phyloP scores from a whole-genome alignment of 2,797 vertebrate genomes.

The Sphenodon punctatus region DNA sequence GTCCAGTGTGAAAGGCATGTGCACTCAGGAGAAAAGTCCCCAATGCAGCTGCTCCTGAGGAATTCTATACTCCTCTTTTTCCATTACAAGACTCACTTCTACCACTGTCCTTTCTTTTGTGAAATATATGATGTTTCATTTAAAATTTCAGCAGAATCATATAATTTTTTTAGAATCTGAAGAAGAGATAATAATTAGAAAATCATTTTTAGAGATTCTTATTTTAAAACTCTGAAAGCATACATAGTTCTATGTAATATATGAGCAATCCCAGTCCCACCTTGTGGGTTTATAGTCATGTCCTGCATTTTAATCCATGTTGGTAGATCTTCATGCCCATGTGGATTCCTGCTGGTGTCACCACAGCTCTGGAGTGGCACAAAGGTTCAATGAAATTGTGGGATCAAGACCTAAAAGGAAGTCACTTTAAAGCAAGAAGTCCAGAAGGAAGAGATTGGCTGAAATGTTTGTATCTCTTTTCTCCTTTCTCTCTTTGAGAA shows the following conservation, averaged over 20 bases:
- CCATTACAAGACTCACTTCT: no score
- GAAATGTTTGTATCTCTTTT: neutral
- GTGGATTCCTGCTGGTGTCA: rapidly evolving
- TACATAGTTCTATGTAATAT: no score
- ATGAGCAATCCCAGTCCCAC: no score
- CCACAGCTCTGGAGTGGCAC: neutral
- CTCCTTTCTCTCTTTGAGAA: neutral
- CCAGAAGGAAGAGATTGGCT: neutral
- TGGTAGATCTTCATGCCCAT: rapidly evolving
- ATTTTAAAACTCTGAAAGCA: no score
- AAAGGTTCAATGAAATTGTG: neutral
- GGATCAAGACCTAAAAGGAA: neutral
- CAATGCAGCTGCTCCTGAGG: no score
- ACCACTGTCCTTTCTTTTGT: no score
- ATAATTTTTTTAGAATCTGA: no score
- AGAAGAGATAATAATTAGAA: no score
- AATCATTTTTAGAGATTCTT: no score
- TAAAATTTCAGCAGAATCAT: no score
- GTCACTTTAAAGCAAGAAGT: neutral
- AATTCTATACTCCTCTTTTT: no score
- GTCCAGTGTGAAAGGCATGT: neutral
- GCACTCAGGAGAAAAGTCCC: neutral
- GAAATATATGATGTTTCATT: no score
- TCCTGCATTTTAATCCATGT: neutral
- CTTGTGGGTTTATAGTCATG: neutral